Evolutionary conservation across 1,140 invertebrate species (phyloP), one percentile per base, ranked within the genome.

Genomic region (Pseudomyrmex gracilis): DNA sequence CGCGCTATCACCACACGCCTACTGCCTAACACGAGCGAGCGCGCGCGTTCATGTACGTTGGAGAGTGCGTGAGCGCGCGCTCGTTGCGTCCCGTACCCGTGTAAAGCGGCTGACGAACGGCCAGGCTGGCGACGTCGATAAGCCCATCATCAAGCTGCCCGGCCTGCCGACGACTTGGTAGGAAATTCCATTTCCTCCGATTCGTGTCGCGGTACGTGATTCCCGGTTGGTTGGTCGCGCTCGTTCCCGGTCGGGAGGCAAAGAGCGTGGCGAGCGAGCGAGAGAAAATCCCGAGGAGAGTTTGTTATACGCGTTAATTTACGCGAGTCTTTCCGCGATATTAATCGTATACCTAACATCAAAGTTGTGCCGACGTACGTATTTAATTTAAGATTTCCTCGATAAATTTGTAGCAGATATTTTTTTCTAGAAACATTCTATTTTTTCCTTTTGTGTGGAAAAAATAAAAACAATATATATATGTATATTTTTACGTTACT

Each of bases 1-100:
- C 90, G 91, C 90, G 91, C 91, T 93, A 93, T 94, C 93, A 92
- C 93, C 92, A 91, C 90, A 93, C 93, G 93, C 93, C 93, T 93
- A 93, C 92, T 90, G 73, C 84, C 60, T 70, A 80, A 80, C 66
- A 67, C 43, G 34, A 34, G 5, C 34, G 5, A 57, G 43, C 45
- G 57, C 49, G 55, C 83, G 71, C 73, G 63, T 58, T 47, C 10
- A 61, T 63, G 13, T 17, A 58, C 49, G 34, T 61, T 34, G 34
- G 34, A 34, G 34, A 34, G 60, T 34, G 47, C 22, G 60, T 24
- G 73, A 17, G 73, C 24, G 66, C 22, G 82, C 47, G 66, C 20
- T 15, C 51, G 70, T 49, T 67, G 74, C 47, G 73, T 34, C 70
- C 47, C 73, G 73, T 63, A 73, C 77, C 53, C 57, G 82, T 60